Conservation (phyloP, 1,140 invertebrate genomes). For the Drosophila sturtevanti region DNA sequence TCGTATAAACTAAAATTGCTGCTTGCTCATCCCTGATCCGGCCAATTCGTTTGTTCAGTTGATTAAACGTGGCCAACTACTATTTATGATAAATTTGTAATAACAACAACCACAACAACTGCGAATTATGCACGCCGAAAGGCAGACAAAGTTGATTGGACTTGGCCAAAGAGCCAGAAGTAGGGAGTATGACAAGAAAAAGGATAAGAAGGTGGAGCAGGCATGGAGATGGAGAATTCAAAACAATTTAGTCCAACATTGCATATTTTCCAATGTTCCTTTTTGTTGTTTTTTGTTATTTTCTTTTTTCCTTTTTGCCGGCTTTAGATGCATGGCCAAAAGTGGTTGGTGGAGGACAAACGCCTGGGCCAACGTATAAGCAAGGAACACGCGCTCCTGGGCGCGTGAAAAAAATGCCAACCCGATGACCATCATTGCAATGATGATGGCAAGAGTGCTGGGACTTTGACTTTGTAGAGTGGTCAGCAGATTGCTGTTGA, state of each 20-base stretch:
- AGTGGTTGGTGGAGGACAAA: background rate
- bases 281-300: background rate
- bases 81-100: conserved; percentile 72
- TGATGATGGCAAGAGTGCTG: conserved; percentile 35
- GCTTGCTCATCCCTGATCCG: conserved; percentile 24
- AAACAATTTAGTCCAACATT: conserved; percentile 57
- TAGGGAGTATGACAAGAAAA: background rate
- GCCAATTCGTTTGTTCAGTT: conserved; percentile 18
- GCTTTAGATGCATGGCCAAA: conserved; percentile 19
- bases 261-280: conserved; percentile 45
- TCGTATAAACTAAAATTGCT: background rate
- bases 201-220: background rate
- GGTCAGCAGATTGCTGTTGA: conserved; percentile 73
- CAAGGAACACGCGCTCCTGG: conserved; percentile 56
- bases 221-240: background rate
- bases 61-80: conserved; percentile 41
- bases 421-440: conserved; percentile 47
- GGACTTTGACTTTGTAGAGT: conserved; percentile 22
- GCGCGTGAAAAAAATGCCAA: conserved; percentile 55
- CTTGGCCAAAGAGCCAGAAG: conserved; percentile 22
- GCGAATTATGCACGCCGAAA: conserved; percentile 67
- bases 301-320: background rate
- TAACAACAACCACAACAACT: conserved; percentile 48
- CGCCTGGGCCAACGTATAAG: background rate
- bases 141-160: conserved; percentile 66